A percentile compares a stretch with the other conserved stretches of the same genome.
Evolutionary conservation across 2,113 vertebrate species (phyloP).

Genomic region (Ptilonorhynchus violaceus): DNA sequence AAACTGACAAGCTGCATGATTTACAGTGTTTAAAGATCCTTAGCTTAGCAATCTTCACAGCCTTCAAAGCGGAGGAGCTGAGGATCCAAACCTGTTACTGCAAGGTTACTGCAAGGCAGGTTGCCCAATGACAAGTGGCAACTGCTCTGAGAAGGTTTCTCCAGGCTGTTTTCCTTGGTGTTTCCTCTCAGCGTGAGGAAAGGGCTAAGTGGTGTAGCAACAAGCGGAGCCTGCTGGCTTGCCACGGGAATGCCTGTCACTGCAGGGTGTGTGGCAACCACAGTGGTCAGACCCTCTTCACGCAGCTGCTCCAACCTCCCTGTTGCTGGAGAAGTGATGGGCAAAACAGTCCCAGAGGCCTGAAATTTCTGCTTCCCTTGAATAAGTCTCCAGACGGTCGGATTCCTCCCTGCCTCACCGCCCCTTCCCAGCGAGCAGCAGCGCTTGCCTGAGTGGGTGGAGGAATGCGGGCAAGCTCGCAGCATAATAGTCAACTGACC

Average conservation of each 20-base stretch:
- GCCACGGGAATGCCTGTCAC: constrained; percentile 9
- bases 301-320: not conserved
- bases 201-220: not conserved
- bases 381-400: constrained; percentile 7
- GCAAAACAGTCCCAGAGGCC: constrained; percentile 31
- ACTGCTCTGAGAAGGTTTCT: not conserved
- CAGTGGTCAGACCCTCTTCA: not conserved
- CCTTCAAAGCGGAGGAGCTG: not conserved
- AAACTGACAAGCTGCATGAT: not conserved
- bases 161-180: constrained; percentile 1
- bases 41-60: not conserved
- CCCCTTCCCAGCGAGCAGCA: constrained; percentile 52
- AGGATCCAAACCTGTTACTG: constrained; percentile 13
- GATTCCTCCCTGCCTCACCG: constrained; percentile 24
- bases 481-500: constrained; percentile 62
- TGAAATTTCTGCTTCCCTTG: constrained; percentile 45
- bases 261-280: constrained; percentile 12
- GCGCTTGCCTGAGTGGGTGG: constrained; percentile 59
- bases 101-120: too few species aligned
- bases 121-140: constrained; percentile 35
- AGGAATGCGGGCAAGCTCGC: constrained; percentile 47
- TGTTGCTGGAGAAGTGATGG: not conserved
- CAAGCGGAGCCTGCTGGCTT: not conserved
- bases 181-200: not conserved
- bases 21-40: not conserved